A percentile compares a stretch with the other conserved stretches of the same genome.
Conservation (phyloP, 35 echinoderm and acorn worm species). For the Heliocidaris tuberculata region DNA sequence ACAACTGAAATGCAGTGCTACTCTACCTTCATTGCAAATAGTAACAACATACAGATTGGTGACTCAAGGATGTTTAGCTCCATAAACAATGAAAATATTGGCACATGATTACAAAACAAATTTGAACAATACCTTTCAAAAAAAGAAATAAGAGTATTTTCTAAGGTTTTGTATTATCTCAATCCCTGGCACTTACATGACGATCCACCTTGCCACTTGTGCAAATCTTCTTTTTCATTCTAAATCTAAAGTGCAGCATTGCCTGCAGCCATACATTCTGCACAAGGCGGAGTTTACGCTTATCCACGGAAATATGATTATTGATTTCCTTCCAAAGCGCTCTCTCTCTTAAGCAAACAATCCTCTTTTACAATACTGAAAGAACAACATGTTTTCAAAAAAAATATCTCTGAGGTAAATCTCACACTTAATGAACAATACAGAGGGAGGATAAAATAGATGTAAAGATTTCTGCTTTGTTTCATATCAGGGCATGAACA, state of each 20-base stretch:
- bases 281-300: neutral
- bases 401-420: neutral
- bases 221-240: neutral
- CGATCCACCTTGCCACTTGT: neutral
- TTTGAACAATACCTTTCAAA: neutral
- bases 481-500: too few relatives aligned
- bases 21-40: too few relatives aligned
- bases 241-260: neutral
- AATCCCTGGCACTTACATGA: neutral
- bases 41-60: too few relatives aligned
- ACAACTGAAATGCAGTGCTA: too few relatives aligned
- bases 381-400: neutral
- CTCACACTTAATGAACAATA: neutral
- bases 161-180: neutral
- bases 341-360: neutral
- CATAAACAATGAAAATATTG: neutral
- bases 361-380: neutral
- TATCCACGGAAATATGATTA: neutral
- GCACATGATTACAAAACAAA: neutral
- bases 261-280: neutral
- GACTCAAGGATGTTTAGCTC: neutral
- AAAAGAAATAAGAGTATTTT: neutral
- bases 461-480: too few relatives aligned
- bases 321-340: neutral
- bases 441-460: neutral